phyloP scores from a whole-genome alignment of 2,797 vertebrate genomes.

The Sparidentex hasta region DNA sequence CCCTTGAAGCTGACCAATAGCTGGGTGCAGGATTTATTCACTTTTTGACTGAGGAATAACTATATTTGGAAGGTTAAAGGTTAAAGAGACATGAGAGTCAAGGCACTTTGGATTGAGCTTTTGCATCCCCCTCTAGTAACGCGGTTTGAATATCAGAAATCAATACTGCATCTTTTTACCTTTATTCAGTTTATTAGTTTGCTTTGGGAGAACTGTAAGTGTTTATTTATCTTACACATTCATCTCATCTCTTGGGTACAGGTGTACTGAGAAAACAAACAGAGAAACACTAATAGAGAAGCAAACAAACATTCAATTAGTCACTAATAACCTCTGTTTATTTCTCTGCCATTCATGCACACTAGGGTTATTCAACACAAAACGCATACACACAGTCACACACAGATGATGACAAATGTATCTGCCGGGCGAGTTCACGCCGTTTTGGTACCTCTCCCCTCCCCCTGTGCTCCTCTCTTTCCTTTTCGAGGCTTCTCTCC shows the following conservation, averaged over 20 bases:
- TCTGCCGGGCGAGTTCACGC: conserved; percentile 23
- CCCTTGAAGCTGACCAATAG: too few species aligned
- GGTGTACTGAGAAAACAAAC: neutral
- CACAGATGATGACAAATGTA: conserved; percentile 25
- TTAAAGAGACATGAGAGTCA: too few species aligned
- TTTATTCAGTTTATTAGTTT: conserved; percentile 4
- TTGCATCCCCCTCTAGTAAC: neutral
- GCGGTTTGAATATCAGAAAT: conserved; percentile 4
- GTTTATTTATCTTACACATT: neutral
- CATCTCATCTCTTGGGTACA: conserved; percentile 7
- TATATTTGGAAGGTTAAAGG: too few species aligned
- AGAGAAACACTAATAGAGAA: neutral
- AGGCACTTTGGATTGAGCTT: too few species aligned
- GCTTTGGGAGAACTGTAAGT: conserved; percentile 9
- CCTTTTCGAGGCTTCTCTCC: conserved; percentile 20
- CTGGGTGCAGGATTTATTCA: too few species aligned
- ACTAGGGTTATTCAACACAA: conserved; percentile 13
- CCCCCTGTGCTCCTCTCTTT: conserved; percentile 1
- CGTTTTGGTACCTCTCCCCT: conserved; percentile 5
- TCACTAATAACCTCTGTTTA: conserved; percentile 29
- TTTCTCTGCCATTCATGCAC: neutral
- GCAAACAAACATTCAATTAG: conserved; percentile 31
- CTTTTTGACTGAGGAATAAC: too few species aligned
- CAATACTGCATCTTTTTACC: conserved; percentile 6
- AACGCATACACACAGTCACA: conserved; percentile 4